Evolutionary conservation across 1,140 invertebrate genomes (phyloP), one percentile per base, ranked within the genome.

Genomic region (Caerostris extrusa): DNA sequence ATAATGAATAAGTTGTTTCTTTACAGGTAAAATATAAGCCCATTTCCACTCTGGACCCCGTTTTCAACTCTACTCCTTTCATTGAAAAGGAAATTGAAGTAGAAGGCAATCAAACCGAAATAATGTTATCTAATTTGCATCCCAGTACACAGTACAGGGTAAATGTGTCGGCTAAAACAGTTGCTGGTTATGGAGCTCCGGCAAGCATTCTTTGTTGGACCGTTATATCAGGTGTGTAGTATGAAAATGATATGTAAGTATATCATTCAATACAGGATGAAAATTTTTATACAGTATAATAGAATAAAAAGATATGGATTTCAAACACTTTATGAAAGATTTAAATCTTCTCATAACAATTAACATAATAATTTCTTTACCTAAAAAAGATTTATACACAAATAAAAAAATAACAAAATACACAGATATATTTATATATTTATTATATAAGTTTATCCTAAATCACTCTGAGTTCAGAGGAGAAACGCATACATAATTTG

Each of bases 71-170:
- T 7, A 90, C 87, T 10, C 61, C 87, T 14, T 90, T 83, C 60
- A 12, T 14, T 3, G n/a, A n/a, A 1, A 58, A 19, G 12, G 58
- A 69, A 69, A 69, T 34, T 7, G 87, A 94, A 17, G 10, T 90
- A 3, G 19, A 58, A 34, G 88, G 12, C 12, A 61, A 69, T 50
- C 12, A n/a, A 7, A 82, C 10, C 3, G 61, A 85, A 10, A 50
- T 58, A 8, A 14, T 14, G 10, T 17, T 94, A 7, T 14, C 55
- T 8, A 17, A 92, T 82, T 55, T 94, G 7, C 94, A 91, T 50
- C 82, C 94, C 7, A 94, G 90, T 57, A 94, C 94, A 6, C 60
- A 94, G 14, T 94, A 91, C 6, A 61, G 50, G 3, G 55, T 94
- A 1, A 6, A n/a, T 0, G 69, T 94, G 3, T n/a, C 10, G 0